A percentile compares a stretch with the other conserved stretches of the same genome.
These are phyloP conservation scores for Neria commutata DNA, from an alignment of 2,888 invertebrate species.

Conservation along the genomic window DNA sequence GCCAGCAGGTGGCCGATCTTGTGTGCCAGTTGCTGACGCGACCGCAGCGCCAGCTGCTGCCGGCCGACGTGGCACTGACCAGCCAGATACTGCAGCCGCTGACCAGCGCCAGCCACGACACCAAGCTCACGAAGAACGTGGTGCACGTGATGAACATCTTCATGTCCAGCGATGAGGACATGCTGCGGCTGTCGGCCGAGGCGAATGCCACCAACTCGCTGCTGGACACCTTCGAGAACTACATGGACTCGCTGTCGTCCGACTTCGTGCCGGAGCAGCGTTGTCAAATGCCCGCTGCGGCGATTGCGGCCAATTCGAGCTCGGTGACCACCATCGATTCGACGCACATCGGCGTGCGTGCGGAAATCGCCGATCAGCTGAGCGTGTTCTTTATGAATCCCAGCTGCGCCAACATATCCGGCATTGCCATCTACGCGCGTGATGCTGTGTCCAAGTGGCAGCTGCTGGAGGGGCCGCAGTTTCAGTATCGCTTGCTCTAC, in stretches of 20 bases:
- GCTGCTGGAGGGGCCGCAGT: constrained; percentile 28
- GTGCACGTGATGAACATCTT: constrained; percentile 63
- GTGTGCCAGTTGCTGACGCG: constrained; percentile 33
- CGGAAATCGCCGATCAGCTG: constrained; percentile 46
- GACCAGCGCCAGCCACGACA: constrained; percentile 29
- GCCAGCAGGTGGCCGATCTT: constrained; percentile 27
- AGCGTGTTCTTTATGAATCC: constrained; percentile 58
- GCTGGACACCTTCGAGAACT: constrained; percentile 66
- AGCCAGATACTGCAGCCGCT: constrained; percentile 49
- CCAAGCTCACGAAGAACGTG: constrained; percentile 37
- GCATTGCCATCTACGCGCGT: constrained; percentile 55
- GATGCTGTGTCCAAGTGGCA: constrained; percentile 9
- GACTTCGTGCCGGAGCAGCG: constrained; percentile 27
- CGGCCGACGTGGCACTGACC: constrained; percentile 67
- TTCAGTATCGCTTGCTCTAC: constrained; percentile 57
- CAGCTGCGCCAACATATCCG: constrained; percentile 47
- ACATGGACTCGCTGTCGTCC: constrained; percentile 62
- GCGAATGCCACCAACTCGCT: constrained; percentile 71
- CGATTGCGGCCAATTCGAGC: not conserved
- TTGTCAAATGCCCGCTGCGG: constrained; percentile 20
- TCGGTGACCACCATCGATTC: constrained; percentile 30
- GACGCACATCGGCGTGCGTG: constrained; percentile 43
- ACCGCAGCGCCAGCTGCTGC: constrained; percentile 58
- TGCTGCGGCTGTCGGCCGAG: constrained; percentile 53
- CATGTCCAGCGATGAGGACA: constrained; percentile 62